Base-by-base conservation (phyloP, 1,140 invertebrate genomes). In the Vollenhovia emeryi region DNA sequence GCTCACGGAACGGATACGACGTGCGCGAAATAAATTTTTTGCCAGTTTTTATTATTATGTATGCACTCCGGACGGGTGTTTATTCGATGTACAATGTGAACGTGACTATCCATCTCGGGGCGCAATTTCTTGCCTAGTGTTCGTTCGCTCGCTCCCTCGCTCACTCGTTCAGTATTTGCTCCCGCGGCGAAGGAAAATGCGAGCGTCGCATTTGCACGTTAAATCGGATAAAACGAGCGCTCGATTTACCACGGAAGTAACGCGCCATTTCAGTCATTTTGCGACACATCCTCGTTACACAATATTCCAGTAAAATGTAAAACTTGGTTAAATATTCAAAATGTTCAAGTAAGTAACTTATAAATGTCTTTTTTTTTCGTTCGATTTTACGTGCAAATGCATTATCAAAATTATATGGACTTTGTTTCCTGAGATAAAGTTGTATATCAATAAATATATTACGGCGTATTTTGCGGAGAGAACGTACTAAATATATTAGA, bases 181-280 rank as follows among this genome's bases (percentile, higher is more conserved):
- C 82, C 86, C 69, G 83, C 55, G 40, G 86, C 62, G 82, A 89
- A 90, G 89, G 91, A 91, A 91, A 91, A 90, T 91, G 83, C 79
- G 73, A 62, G 80, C 55, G 80, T 76, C 80, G 83, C 83, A 87
- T 87, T 89, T 87, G 86, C 84, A 85, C 87, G 78, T 86, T 86
- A 86, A 83, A 86, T 86, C 75, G 89, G 84, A 91, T 87, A 91
- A 90, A 78, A 86, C 85, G 87, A 89, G 83, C 86, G 88, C 89
- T 89, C 90, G 90, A 92, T 92, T 92, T 91, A 91, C 91, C 89
- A 69, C 60, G 82, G 75, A 88, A 55, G 74, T 76, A 85, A 78
- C 36, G 48, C 59, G 74, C 60, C 75, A 78, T 85, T 79, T 85
- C 83, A 62, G 57, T 76, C 59, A 84, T 79, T 85, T 79, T 30